Base-by-base conservation (phyloP, 2,888 invertebrate genomes). In the Heliconius ethilla region DNA sequence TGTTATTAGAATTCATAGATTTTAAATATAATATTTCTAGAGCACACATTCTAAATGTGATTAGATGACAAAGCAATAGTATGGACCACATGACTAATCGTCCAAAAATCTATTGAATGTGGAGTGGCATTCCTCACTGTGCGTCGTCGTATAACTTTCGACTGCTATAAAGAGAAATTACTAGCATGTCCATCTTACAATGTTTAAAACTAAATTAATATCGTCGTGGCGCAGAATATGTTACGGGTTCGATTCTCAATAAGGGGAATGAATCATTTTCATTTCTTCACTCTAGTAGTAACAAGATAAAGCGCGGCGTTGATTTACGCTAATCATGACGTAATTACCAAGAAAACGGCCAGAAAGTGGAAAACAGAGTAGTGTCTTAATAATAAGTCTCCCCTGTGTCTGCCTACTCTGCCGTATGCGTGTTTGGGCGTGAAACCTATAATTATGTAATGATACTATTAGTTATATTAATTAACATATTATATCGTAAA, bases 31-130 rank as follows among this genome's bases (percentile, higher is more conserved):
- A 69, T 7, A 59, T 69, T 40, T 25, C n/a, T 18, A 27, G 9
- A 11, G 40, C 15, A 45, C 40, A 40, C 13, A 45, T 69, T 69
- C 45, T 40, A n/a, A 69, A 40, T 40, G 69, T 67, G 67, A n/a
- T 45, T 69, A 25, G 27, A 69, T 69, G 69, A 69, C 69, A 18
- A 25, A 69, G 69, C 69, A 40, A 67, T 69, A 9, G 40, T 40
- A 69, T 45, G 45, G 69, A 27, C 40, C 67, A 40, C 69, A 69
- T 69, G 69, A 69, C 15, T 69, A 69, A 69, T 69, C 69, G 15
- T 45, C 69, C 7, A 69, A 69, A 69, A 45, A 69, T 69, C 25
- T 45, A 67, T 69, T 45, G 69, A 69, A 69, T 69, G 69, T 69
- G 69, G 45, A 40, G 40, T 25, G 59, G 59, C 69, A 69, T 69